A percentile compares a stretch with the other conserved stretches of the same genome.
Conservation (phyloP, 2,113 vertebrate genomes). For the Phyllopteryx taeniolatus region DNA sequence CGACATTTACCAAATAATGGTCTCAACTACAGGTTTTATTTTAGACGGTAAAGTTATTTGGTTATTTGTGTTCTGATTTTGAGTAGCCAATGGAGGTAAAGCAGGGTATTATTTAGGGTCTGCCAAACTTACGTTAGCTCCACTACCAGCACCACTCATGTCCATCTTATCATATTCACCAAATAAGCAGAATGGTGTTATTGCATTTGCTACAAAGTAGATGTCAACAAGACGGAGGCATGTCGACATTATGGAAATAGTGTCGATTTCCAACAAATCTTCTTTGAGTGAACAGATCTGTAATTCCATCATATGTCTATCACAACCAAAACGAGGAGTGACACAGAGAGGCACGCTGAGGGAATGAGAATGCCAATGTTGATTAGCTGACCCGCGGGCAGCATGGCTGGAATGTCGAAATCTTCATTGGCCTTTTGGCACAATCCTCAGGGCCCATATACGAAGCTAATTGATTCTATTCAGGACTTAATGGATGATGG, state of each 20-base stretch:
- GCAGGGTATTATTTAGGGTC: neutral
- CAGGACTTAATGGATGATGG: constrained; percentile 57
- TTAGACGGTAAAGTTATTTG: neutral
- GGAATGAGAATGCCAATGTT: constrained; percentile 67
- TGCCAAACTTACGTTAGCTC: neutral
- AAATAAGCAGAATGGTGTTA: neutral
- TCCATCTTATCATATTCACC: neutral
- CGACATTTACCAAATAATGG: no score
- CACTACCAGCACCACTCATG: neutral
- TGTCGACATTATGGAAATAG: neutral
- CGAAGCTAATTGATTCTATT: constrained; percentile 73
- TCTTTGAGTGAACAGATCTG: constrained; percentile 54
- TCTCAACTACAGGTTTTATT: no score
- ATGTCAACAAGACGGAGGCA: neutral
- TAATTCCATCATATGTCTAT: constrained; percentile 71
- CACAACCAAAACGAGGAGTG: constrained; percentile 64
- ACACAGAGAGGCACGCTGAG: constrained; percentile 41
- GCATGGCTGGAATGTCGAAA: constrained; percentile 35
- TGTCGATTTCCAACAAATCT: constrained; percentile 9
- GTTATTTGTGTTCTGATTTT: neutral
- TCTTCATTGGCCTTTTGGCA: constrained; percentile 57
- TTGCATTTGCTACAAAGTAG: neutral
- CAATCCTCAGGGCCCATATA: constrained; percentile 37
- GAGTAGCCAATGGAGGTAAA: neutral
- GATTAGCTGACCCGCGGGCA: constrained; percentile 57